A percentile compares a stretch with the other conserved stretches of the same genome.
Conservation (phyloP, 2,797 vertebrate species). For the Silurus lanzhouensis region DNA sequence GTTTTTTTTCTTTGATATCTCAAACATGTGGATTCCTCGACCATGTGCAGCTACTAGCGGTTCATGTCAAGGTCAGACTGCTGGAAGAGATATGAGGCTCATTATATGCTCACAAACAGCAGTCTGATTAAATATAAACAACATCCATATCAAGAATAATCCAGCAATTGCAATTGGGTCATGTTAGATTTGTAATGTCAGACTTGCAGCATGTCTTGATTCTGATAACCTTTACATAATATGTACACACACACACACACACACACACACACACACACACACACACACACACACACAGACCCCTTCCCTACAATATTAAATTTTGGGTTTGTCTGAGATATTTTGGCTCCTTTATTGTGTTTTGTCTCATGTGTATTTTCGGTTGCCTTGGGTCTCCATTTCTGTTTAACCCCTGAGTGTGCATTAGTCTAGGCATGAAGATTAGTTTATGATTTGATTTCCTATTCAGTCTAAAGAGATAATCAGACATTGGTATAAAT, state of each 20-base stretch:
- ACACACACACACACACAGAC: too few relatives aligned
- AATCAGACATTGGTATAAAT: slow-evolving; percentile 37
- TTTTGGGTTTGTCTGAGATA: slow-evolving; percentile 15
- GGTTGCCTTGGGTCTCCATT: slow-evolving; percentile 41
- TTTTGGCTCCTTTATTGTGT: slow-evolving; percentile 46
- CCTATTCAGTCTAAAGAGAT: slow-evolving; percentile 39
- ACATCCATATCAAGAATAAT: slow-evolving; percentile 36
- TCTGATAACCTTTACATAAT: slow-evolving; percentile 7
- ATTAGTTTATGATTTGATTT: slow-evolving; percentile 45
- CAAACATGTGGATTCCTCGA: slow-evolving; percentile 65
- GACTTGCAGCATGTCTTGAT: slow-evolving; percentile 7
- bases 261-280: neutral
- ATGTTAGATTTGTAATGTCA: neutral
- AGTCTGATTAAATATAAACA: slow-evolving; percentile 50
- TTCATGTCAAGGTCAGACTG: slow-evolving; percentile 59
- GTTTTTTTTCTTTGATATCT: slow-evolving; percentile 67
- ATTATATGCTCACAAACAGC: slow-evolving; percentile 52
- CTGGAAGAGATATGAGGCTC: slow-evolving; percentile 55
- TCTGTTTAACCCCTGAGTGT: slow-evolving; percentile 43
- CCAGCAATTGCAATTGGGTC: neutral
- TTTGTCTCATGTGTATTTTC: slow-evolving; percentile 23
- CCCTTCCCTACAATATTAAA: neutral
- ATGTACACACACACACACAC: neutral
- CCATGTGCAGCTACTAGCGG: slow-evolving; percentile 67
- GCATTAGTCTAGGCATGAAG: slow-evolving; percentile 39